A percentile compares a stretch with the other conserved stretches of the same genome.
phyloP scores from a whole-genome alignment of 2,113 vertebrate genomes.

The Eolophus roseicapilla region DNA sequence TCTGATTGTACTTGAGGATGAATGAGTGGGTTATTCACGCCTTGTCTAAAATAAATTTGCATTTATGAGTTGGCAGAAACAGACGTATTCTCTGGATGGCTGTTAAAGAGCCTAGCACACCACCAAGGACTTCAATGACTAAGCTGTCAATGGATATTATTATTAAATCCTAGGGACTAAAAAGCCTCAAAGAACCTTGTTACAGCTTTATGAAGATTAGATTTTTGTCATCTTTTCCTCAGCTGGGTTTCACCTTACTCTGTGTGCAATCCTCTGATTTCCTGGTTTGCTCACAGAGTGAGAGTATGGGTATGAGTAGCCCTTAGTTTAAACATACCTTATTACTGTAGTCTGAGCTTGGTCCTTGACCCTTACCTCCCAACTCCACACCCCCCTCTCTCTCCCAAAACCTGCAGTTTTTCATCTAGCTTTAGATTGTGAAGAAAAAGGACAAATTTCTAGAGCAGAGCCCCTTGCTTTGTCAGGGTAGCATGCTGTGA shows the following conservation, averaged over 20 bases:
- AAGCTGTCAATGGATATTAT: not conserved
- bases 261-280: not conserved
- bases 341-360: not conserved
- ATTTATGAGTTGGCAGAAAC: not conserved
- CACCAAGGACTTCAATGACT: not conserved
- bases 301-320: not conserved
- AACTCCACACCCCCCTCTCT: not conserved
- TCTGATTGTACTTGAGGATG: not conserved
- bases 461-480: not conserved
- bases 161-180: not conserved
- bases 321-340: not conserved
- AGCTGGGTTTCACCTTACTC: not conserved
- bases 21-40: not conserved
- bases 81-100: not conserved
- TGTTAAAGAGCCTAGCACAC: not conserved
- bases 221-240: not conserved
- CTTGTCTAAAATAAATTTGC: not conserved
- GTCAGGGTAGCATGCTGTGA: not conserved
- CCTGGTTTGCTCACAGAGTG: not conserved
- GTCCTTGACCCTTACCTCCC: not conserved
- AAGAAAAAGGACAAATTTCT: not conserved
- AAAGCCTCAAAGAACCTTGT: not conserved
- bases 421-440: not conserved
- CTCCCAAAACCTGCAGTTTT: not conserved
- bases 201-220: not conserved